Evolutionary conservation across 1,140 invertebrate species (phyloP), one percentile per base, ranked within the genome.

Genomic region (Diuraphis noxia): DNA sequence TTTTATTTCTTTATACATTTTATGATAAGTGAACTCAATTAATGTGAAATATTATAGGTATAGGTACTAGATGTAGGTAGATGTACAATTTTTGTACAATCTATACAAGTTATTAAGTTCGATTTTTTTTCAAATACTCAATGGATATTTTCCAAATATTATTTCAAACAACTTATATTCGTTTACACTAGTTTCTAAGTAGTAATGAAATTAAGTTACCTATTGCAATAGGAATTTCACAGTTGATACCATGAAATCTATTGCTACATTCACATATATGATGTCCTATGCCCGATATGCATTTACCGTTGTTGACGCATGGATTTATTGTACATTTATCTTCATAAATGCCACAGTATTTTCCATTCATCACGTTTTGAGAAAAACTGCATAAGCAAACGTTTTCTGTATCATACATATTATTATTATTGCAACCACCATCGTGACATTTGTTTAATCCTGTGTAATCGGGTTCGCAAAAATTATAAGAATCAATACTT

Each of bases 371-470:
- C 30, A 81, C 3, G 5, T 25, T 38, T 38, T 23, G 21, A 40
- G 79, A 38, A 40, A 81, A 81, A 25, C 8, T 81, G 79, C 79
- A 81, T 13, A 38, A 8, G 21, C 77, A 79, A 23, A 36, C n/a
- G n/a, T 72, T 72, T 72, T 72, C n/a, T n/a, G 1, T 4, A 72
- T 72, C 72, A 3, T 36, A 79, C 72, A 79, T 7, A 36, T 79
- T 79, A 36, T 79, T 77, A 77, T 38, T 38, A 81, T 81, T 81
- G 23, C 79, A 81, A 30, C 79, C 79, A 81, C 79, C 79, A 40
- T 81, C 79, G 21, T 81, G 79, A 40, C 79, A 81, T 38, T 2
- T 25, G 38, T 81, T 81, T 81, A 81, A 40, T 40, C 79, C 79
- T 3, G 19, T 40, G 9, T 40, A 25, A 81, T 81, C 79, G 38